Percentiles rank a stretch among this genome's conserved stretches.
Conservation (phyloP, 2,797 vertebrate species). For the Oreochromis grahami region DNA sequence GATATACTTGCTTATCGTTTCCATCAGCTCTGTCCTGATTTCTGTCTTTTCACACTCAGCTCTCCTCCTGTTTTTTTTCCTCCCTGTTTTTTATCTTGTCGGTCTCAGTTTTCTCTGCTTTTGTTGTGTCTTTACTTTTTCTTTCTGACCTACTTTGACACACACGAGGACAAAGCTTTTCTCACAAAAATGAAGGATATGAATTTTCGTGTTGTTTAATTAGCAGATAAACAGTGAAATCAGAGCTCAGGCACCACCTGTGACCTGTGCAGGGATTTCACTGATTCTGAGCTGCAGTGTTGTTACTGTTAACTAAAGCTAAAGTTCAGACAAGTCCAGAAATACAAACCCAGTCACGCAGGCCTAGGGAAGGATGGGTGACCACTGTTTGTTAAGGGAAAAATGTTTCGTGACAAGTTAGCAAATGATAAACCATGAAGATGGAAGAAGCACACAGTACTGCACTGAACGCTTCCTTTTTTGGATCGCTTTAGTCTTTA, state of each 20-base stretch:
- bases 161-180: background rate
- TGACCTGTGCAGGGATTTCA: background rate
- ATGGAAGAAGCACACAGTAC: background rate
- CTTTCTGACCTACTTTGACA: background rate
- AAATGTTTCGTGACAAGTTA: fast-evolving
- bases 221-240: fast-evolving
- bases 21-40: background rate
- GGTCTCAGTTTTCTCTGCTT: background rate
- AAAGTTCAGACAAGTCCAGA: background rate
- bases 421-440: background rate
- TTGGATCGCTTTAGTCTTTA: background rate
- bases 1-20: background rate
- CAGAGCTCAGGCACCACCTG: fast-evolving
- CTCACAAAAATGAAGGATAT: fast-evolving
- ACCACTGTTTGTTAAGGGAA: fast-evolving
- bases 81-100: background rate
- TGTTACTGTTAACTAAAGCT: background rate
- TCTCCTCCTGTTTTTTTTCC: too few species aligned
- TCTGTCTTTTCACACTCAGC: background rate
- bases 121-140: background rate
- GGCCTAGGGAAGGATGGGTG: background rate
- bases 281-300: background rate
- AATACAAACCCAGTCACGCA: fast-evolving
- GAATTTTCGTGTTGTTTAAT: background rate
- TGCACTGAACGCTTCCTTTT: background rate